Evolutionary conservation across 2,888 invertebrate species (phyloP), one percentile per base, ranked within the genome.

Genomic region (Ganaspis brasiliensis): DNA sequence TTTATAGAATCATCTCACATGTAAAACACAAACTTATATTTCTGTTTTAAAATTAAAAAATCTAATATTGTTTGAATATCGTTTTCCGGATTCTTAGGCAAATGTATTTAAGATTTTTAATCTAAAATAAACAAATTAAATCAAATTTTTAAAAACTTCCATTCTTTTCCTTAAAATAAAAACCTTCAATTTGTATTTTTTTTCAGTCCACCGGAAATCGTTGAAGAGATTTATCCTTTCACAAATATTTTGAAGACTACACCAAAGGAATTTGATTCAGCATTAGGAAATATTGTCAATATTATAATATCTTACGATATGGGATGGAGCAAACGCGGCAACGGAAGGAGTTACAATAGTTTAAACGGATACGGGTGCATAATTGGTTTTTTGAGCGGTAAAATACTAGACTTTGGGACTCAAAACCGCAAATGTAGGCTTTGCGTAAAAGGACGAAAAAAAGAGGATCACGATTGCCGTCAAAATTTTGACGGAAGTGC

Each of bases 241-340:
- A 21, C 6, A 49, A 4, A 49, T 49, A 49, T 49, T n/a, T 49
- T 49, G n/a, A 6, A 49, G 14, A 12, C 0, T 70, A 26, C 56
- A 14, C 49, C 73, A 6, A 67, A 73, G 16, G 26, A 67, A 24
- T 80, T 78, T 16, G 82, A 82, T 72, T 26, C 55, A 74, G 71
- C 76, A 9, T 5, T 80, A 19, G 77, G 79, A 37, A 45, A 77
- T 14, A 74, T 84, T 10, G 74, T 86, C 5, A 83, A 82, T 37
- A 86, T 86, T 31, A 82, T 86, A 35, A 79, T 85, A 74, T 84
- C 82, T 10, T 85, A 84, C 37, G 84, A 85, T 61, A 84, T 85
- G 82, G 83, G 83, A 26, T 85, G 84, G 82, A 83, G 80, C 9
- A 84, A 83, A 49, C 75, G 85, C 0, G 84, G 84, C 0, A 84